phyloP scores from a whole-genome alignment of 2,888 invertebrate genomes.

The Andrena haemorrhoa region DNA sequence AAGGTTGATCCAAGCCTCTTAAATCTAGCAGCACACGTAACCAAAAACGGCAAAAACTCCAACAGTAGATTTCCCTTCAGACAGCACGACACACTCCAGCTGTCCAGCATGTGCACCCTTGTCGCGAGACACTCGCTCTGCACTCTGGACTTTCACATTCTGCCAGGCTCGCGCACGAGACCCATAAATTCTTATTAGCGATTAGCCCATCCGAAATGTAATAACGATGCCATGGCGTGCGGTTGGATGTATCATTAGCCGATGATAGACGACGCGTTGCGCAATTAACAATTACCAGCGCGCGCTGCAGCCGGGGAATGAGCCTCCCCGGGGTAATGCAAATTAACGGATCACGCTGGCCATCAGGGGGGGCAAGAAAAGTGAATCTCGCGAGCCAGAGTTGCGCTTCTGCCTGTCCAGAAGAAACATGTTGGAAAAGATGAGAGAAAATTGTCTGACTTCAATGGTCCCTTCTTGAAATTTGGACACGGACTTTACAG shows the following conservation, averaged over 20 bases:
- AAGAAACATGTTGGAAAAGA: neutral
- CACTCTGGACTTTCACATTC: slow-evolving; percentile 74
- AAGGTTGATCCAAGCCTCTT: no score
- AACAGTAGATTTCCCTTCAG: slow-evolving; percentile 9
- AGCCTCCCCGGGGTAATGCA: slow-evolving; percentile 39
- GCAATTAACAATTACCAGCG: slow-evolving; percentile 70
- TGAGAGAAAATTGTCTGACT: neutral
- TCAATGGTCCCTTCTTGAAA: neutral
- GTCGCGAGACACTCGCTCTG: slow-evolving; percentile 39
- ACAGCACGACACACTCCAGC: slow-evolving; percentile 34
- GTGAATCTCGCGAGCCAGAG: slow-evolving; percentile 41
- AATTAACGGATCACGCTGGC: slow-evolving; percentile 45
- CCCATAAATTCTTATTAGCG: slow-evolving; percentile 74
- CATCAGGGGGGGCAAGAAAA: slow-evolving; percentile 28
- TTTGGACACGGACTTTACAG: no score
- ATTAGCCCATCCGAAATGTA: slow-evolving; percentile 75
- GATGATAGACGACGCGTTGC: slow-evolving; percentile 70
- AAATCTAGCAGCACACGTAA: no score
- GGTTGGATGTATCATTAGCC: slow-evolving; percentile 69
- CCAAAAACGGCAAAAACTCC: no score
- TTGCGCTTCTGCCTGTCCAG: neutral
- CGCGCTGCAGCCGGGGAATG: slow-evolving; percentile 6
- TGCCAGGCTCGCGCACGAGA: slow-evolving; percentile 66
- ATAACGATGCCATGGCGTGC: slow-evolving; percentile 61
- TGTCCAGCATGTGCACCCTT: slow-evolving; percentile 51